A percentile compares a stretch with the other conserved stretches of the same genome.
These are phyloP conservation scores for Heliconius ismenius DNA, from an alignment of 2,888 invertebrate species.

Conservation along the genomic window DNA sequence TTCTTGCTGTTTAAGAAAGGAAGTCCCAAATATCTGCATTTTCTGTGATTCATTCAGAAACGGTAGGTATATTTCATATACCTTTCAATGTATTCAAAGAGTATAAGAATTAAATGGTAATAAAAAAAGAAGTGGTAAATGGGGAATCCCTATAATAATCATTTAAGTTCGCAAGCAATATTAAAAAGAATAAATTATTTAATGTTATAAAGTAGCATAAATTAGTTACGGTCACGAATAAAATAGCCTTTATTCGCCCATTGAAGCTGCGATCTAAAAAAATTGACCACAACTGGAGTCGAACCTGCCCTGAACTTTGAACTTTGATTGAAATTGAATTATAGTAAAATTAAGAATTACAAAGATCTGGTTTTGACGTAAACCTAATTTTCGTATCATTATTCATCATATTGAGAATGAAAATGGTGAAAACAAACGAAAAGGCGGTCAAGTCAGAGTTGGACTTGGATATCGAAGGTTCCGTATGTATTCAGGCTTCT, in stretches of 20 bases:
- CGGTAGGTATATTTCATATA: too few relatives aligned
- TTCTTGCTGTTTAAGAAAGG: neutral
- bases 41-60: too few relatives aligned
- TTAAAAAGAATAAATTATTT: neutral
- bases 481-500: too few relatives aligned
- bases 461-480: too few relatives aligned
- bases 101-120: neutral
- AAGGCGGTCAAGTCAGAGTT: neutral
- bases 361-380: neutral
- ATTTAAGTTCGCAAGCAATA: neutral
- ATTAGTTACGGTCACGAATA: conserved; percentile 2
- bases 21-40: neutral
- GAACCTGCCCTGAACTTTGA: conserved; percentile 2
- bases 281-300: neutral
- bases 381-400: neutral
- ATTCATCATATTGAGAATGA: neutral
- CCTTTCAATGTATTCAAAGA: too few relatives aligned
- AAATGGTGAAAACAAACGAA: neutral
- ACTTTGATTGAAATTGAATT: neutral
- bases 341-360: neutral
- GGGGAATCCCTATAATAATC: neutral
- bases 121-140: neutral
- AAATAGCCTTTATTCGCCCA: neutral
- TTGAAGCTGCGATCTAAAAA: neutral
- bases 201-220: neutral